A percentile compares a stretch with the other conserved stretches of the same genome.
Evolutionary conservation across 2,888 invertebrate genomes (phyloP).

Genomic region (Pachycephus smyrnensis): DNA sequence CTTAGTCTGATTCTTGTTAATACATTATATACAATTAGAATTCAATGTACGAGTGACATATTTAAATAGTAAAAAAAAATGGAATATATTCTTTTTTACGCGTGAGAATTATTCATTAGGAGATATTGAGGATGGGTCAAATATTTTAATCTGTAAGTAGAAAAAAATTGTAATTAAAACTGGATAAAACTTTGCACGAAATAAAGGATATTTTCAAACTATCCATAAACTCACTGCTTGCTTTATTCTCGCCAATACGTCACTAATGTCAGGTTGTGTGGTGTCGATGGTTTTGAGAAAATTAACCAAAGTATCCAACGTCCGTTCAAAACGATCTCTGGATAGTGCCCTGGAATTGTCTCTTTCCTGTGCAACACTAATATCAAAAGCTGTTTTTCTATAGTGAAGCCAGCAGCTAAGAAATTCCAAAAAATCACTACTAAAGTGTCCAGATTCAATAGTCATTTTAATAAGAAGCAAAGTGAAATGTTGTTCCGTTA

Average conservation of each 20-base stretch:
- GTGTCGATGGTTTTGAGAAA: background rate
- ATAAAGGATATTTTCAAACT: background rate
- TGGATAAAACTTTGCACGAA: background rate
- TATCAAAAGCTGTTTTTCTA: constrained; percentile 15
- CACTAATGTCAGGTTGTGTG: background rate
- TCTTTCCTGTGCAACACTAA: background rate
- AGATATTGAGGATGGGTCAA: background rate
- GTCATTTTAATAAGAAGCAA: constrained; percentile 20
- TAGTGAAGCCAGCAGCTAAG: constrained; percentile 34
- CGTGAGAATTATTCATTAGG: background rate
- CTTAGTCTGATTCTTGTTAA: background rate
- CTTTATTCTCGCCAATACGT: background rate
- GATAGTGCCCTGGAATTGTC: background rate
- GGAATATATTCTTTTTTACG: background rate
- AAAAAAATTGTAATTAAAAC: background rate
- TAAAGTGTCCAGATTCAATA: constrained; percentile 11
- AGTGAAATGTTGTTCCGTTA: constrained; percentile 19
- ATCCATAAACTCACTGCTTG: background rate
- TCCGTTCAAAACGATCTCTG: constrained; percentile 13
- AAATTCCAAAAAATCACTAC: constrained; percentile 34
- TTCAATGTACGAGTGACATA: background rate
- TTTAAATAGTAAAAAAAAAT: background rate
- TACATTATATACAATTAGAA: background rate
- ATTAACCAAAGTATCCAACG: constrained; percentile 16
- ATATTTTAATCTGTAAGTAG: background rate